A percentile compares a stretch with the other conserved stretches of the same genome.
These are phyloP conservation scores for Bembecia ichneumoniformis DNA, from an alignment of 2,888 invertebrate species.

Conservation along the genomic window DNA sequence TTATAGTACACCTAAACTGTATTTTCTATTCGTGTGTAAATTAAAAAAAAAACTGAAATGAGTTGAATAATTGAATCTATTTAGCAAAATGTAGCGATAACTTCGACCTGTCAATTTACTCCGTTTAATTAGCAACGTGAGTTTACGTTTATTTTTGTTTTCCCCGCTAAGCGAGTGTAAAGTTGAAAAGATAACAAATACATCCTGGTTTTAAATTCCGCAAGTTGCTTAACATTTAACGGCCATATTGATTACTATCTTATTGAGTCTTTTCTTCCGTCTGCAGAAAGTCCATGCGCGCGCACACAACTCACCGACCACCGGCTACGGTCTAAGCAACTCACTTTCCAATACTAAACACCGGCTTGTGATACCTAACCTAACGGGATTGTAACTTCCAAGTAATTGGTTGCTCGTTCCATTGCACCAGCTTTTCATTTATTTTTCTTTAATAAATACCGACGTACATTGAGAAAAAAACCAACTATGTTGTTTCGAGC, in stretches of 20 bases:
- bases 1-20: no score
- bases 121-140: no score
- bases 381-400: conserved; percentile 60
- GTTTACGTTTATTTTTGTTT: no score
- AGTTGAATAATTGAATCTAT: no score
- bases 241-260: conserved; percentile 15
- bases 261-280: conserved; percentile 36
- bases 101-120: no score
- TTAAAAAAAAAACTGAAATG: no score
- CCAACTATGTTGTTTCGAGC: no score
- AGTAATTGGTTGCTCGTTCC: conserved; percentile 34
- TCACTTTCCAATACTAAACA: conserved; percentile 63
- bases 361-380: conserved; percentile 57
- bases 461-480: no score
- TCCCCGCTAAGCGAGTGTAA: no score
- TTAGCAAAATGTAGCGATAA: no score
- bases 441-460: no score
- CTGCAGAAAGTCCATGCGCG: conserved; percentile 24
- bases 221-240: conserved; percentile 11
- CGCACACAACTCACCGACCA: conserved; percentile 20
- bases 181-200: background rate
- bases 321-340: conserved; percentile 46
- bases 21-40: no score
- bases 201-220: background rate
- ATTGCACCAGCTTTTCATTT: conserved; percentile 24